These are phyloP conservation scores for Malacoctenus gilli DNA, from an alignment of 2,797 vertebrate genomes.

Conservation along the genomic window DNA sequence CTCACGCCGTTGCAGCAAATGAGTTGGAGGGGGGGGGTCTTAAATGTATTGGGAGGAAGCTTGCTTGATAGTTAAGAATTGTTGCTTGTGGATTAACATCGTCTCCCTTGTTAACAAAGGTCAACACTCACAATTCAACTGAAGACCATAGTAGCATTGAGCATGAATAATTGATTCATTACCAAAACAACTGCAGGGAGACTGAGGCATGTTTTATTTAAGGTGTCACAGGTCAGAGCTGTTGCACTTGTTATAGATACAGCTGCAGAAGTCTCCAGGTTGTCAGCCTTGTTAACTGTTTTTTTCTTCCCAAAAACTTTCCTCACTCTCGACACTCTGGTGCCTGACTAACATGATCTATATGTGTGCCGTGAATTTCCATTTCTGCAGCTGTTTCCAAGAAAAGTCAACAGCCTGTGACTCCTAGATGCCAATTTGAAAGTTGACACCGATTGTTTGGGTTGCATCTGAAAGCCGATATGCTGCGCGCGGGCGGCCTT, in stretches of 20 bases:
- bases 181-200: conserved; percentile 39
- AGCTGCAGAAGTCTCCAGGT: conserved; percentile 40
- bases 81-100: conserved; percentile 27
- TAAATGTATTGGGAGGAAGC: conserved; percentile 18
- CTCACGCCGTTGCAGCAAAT: conserved; percentile 40
- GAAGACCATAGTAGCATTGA: conserved; percentile 23
- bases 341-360: conserved; percentile 31
- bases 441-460: conserved; percentile 62
- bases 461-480: conserved; percentile 70
- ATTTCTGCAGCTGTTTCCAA: conserved; percentile 73
- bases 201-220: conserved; percentile 52
- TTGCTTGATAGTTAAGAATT: conserved; percentile 21
- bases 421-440: conserved; percentile 69
- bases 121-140: conserved; percentile 39
- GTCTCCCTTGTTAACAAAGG: conserved; percentile 41
- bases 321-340: neutral
- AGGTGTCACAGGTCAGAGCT: conserved; percentile 52
- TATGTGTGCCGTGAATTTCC: conserved; percentile 36
- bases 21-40: conserved; percentile 14
- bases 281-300: conserved; percentile 40
- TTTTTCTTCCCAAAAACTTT: conserved; percentile 5
- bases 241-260: conserved; percentile 47
- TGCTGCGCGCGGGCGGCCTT: conserved; percentile 48
- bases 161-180: conserved; percentile 56
- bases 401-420: conserved; percentile 73